Conservation (phyloP, 2,797 vertebrate species). For the Oreonectes daqikongensis region DNA sequence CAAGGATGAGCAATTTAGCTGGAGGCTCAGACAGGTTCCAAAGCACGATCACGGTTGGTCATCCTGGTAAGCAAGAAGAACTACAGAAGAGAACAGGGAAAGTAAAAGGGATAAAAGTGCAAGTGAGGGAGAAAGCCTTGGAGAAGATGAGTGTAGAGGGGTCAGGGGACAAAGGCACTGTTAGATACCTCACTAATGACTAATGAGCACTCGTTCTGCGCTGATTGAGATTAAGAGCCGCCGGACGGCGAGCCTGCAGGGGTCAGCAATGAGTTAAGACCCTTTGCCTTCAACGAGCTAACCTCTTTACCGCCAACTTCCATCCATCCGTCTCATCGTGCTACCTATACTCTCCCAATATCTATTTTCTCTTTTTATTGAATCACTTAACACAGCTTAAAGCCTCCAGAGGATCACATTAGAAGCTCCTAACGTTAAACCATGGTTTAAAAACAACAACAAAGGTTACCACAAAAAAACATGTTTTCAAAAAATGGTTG, state of each 20-base stretch:
- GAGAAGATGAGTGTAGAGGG: slow-evolving; percentile 37
- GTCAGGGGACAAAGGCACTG: slow-evolving; percentile 52
- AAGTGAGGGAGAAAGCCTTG: slow-evolving; percentile 16
- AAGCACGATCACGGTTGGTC: slow-evolving; percentile 49
- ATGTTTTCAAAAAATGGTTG: too few species aligned
- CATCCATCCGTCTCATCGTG: slow-evolving; percentile 8
- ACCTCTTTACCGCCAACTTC: background rate
- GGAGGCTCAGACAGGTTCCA: slow-evolving; percentile 50
- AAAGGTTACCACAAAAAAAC: too few species aligned
- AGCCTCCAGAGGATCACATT: background rate
- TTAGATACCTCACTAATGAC: slow-evolving; percentile 67
- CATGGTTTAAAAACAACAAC: too few species aligned
- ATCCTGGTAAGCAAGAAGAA: slow-evolving; percentile 38
- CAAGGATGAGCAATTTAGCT: slow-evolving; percentile 53
- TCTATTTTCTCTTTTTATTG: slow-evolving; percentile 3
- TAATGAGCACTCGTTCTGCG: slow-evolving; percentile 58
- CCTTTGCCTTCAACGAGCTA: slow-evolving; percentile 58
- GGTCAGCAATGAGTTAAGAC: slow-evolving; percentile 63
- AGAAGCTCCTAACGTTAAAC: slow-evolving; percentile 62
- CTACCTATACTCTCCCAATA: slow-evolving; percentile 9
- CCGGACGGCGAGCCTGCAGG: slow-evolving; percentile 52
- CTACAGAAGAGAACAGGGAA: slow-evolving; percentile 17
- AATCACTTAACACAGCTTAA: slow-evolving; percentile 8
- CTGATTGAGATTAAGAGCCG: slow-evolving; percentile 74
- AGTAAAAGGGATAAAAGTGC: slow-evolving; percentile 21